Evolutionary conservation across 2,888 invertebrate genomes (phyloP).

Genomic region (Poecilobothrus nobilitatus): DNA sequence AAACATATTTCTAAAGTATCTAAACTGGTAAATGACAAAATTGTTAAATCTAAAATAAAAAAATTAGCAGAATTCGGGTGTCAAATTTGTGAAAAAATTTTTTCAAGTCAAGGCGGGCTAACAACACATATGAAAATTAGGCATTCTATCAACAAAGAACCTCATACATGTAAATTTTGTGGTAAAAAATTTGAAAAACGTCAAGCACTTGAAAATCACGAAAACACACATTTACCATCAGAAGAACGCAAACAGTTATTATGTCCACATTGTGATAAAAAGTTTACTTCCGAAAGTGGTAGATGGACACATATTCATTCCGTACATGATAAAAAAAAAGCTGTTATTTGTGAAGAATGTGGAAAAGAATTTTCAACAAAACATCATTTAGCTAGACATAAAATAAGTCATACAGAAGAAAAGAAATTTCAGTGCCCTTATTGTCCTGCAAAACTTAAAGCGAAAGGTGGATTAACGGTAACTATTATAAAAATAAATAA

Average conservation of each 20-base stretch:
- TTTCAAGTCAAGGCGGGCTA: not conserved
- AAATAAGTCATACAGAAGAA: not conserved
- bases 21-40: too few species aligned
- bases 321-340: not conserved
- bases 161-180: not conserved
- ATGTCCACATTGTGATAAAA: not conserved
- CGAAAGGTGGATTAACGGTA: not conserved
- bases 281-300: not conserved
- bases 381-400: not conserved
- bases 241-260: not conserved
- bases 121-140: not conserved
- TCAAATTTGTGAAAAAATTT: not conserved
- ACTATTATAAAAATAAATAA: not conserved
- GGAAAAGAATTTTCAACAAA: constrained; percentile 7
- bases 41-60: too few species aligned
- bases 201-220: constrained; percentile 24
- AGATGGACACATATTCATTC: not conserved
- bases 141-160: not conserved
- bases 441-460: not conserved
- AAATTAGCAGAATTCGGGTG: not conserved
- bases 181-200: not conserved
- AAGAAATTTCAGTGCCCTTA: not conserved
- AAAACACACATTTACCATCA: constrained; percentile 26
- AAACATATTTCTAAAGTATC: too few species aligned
- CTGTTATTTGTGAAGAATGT: constrained; percentile 6